phyloP scores from a whole-genome alignment of 1,140 invertebrate genomes.

The Patella vulgata region DNA sequence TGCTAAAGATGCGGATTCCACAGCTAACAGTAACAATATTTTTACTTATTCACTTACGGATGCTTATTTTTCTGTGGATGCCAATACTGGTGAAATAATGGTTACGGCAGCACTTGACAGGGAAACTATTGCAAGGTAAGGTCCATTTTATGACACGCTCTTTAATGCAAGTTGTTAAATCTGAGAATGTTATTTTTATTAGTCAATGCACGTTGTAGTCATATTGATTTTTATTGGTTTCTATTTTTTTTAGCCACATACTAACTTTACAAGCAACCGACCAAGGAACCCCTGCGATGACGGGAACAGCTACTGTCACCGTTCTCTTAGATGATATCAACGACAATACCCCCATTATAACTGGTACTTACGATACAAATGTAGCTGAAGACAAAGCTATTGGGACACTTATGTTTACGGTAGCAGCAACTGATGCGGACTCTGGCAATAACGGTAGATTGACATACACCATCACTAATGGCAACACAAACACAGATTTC shows the following conservation, averaged over 20 bases:
- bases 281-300: conserved; percentile 56
- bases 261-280: conserved; percentile 37
- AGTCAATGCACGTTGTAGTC: too few relatives aligned
- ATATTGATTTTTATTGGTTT: too few relatives aligned
- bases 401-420: conserved; percentile 35
- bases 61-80: conserved; percentile 32
- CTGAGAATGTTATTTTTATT: too few relatives aligned
- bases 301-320: conserved; percentile 41
- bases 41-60: conserved; percentile 24
- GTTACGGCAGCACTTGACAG: conserved; percentile 35
- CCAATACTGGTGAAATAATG: conserved; percentile 35
- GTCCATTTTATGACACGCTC: too few relatives aligned
- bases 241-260: conserved; percentile 30
- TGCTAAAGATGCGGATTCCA: conserved; percentile 37
- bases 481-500: conserved; percentile 42
- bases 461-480: conserved; percentile 36
- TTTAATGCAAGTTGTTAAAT: neutral
- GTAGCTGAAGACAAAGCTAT: conserved; percentile 39
- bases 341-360: conserved; percentile 35
- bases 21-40: conserved; percentile 38
- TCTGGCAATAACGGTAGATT: conserved; percentile 39
- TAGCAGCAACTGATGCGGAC: conserved; percentile 48
- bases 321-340: conserved; percentile 43
- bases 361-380: conserved; percentile 34
- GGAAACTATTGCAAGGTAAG: conserved; percentile 37